Evolutionary conservation across 2,797 vertebrate species (phyloP).

Genomic region (Argya squamiceps): DNA sequence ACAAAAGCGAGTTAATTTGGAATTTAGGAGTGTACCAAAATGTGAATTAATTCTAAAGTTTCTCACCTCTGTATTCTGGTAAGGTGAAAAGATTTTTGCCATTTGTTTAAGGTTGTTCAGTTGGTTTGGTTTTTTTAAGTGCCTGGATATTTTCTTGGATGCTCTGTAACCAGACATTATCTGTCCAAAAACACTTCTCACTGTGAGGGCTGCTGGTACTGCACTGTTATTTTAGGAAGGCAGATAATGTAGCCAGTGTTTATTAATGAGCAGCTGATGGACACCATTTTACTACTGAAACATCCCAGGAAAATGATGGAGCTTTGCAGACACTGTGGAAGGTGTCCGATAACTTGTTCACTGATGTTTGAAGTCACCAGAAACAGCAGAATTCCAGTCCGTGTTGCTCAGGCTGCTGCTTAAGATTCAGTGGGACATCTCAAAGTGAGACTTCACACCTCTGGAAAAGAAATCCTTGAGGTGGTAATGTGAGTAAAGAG

Average conservation of each 20-base stretch:
- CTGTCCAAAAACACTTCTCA: not conserved
- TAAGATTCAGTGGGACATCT: not conserved
- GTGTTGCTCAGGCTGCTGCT: not conserved
- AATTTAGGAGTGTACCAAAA: constrained; percentile 66
- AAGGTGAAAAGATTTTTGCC: constrained; percentile 23
- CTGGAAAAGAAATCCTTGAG: not conserved
- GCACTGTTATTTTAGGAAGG: not conserved
- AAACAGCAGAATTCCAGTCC: not conserved
- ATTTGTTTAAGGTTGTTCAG: not conserved
- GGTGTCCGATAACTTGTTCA: not conserved
- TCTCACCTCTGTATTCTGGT: constrained; percentile 64
- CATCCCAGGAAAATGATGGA: not conserved
- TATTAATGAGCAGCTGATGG: not conserved
- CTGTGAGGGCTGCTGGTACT: not conserved
- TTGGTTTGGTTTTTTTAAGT: not conserved
- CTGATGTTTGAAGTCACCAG: not conserved
- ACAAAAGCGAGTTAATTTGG: constrained; percentile 64
- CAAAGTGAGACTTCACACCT: not conserved
- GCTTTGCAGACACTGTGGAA: not conserved
- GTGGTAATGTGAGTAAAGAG: not conserved
- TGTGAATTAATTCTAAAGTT: constrained; percentile 69
- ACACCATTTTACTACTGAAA: not conserved
- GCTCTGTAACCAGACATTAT: not conserved
- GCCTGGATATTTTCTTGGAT: not conserved
- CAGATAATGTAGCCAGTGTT: not conserved